phyloP scores from a whole-genome alignment of 1,140 invertebrate species.

The Drosophila parvula region DNA sequence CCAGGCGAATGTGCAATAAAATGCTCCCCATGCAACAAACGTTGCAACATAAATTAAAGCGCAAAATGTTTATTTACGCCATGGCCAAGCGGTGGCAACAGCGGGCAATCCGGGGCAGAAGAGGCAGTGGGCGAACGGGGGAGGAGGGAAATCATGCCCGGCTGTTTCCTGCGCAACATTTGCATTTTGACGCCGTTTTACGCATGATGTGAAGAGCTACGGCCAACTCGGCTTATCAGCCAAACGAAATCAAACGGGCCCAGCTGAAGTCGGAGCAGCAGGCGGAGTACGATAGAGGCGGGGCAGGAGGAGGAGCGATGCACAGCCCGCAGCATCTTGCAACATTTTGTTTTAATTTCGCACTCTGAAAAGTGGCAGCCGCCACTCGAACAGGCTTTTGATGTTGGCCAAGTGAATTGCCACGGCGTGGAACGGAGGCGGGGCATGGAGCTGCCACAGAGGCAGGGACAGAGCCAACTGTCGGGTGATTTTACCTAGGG shows the following conservation, averaged over 20 bases:
- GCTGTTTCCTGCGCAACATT: conserved; percentile 73
- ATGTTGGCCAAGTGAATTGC: conserved; percentile 58
- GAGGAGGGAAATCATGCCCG: conserved; percentile 27
- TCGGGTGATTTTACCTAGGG: conserved; percentile 13
- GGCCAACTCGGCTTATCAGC: conserved; percentile 67
- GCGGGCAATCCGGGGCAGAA: not conserved
- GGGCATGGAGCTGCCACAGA: conserved; percentile 2
- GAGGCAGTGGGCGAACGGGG: not conserved
- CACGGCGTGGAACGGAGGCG: conserved; percentile 15
- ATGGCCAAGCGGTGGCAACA: conserved; percentile 17
- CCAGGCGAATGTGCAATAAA: conserved; percentile 67
- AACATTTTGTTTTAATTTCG: conserved; percentile 83
- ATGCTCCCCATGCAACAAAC: conserved; percentile 63
- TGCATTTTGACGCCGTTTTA: conserved; percentile 81
- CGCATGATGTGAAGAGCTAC: conserved; percentile 65
- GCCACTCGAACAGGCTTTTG: conserved; percentile 73
- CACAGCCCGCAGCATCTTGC: conserved; percentile 75
- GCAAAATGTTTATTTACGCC: conserved; percentile 78
- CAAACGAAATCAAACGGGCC: conserved; percentile 66
- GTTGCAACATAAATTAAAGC: conserved; percentile 73
- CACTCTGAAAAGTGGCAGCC: conserved; percentile 77
- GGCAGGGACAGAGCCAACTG: conserved; percentile 17
- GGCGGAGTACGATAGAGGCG: not conserved
- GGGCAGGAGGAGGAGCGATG: conserved; percentile 14
- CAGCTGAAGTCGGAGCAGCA: conserved; percentile 37